Conservation (phyloP, 2,113 vertebrate genomes). For the Cromileptes altivelis region DNA sequence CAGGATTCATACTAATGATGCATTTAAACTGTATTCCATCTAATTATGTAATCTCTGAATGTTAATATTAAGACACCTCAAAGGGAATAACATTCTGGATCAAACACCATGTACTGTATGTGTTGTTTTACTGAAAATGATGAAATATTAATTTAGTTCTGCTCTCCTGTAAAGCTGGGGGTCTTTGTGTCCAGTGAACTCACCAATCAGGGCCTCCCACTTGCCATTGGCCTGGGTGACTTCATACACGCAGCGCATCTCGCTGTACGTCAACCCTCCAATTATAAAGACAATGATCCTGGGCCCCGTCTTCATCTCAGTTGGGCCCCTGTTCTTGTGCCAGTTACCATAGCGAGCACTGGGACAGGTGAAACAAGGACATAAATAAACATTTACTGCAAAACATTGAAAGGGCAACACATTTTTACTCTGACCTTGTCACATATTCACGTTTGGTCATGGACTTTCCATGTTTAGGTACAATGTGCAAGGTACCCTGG, state of each 20-base stretch:
- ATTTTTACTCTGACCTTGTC: too few species aligned
- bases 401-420: neutral
- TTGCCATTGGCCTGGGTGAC: constrained; percentile 98
- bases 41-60: neutral
- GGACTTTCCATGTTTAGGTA: too few species aligned
- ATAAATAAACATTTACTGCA: neutral
- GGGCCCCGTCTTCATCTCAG: constrained; percentile 94
- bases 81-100: neutral
- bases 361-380: neutral
- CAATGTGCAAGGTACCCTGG: too few species aligned
- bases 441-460: too few species aligned
- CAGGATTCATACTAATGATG: neutral
- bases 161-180: neutral
- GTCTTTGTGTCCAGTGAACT: constrained; percentile 73
- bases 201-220: constrained; percentile 98
- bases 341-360: constrained; percentile 98
- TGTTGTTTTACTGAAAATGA: neutral
- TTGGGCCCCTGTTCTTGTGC: constrained; percentile 98
- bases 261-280: constrained; percentile 93
- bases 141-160: neutral
- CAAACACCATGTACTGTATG: neutral
- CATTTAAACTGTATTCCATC: neutral
- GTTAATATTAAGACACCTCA: neutral
- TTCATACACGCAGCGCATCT: constrained; percentile 98
- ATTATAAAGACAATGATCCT: constrained; percentile 97